Conservation (phyloP, 1,140 invertebrate species). For the Drosophila saltans region DNA sequence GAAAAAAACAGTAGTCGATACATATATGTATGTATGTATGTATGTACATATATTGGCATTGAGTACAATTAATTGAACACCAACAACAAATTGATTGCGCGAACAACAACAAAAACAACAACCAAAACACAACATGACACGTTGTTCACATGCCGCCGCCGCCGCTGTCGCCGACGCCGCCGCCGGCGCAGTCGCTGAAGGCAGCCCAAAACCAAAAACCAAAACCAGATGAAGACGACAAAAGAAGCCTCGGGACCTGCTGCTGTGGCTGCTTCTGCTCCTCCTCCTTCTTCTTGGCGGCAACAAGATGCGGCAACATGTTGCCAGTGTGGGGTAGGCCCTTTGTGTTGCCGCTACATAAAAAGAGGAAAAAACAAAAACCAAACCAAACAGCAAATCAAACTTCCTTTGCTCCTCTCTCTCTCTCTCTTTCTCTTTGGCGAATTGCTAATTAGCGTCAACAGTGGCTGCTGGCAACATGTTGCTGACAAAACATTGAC, state of each 20-base stretch:
- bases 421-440: background rate
- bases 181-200: conserved; percentile 39
- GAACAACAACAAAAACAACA: conserved; percentile 54
- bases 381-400: background rate
- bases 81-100: conserved; percentile 81
- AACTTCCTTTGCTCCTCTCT: background rate
- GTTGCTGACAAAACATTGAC: conserved; percentile 65
- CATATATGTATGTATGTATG: conserved; percentile 11
- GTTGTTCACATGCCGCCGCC: conserved; percentile 75
- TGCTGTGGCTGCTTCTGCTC: conserved; percentile 16
- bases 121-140: conserved; percentile 71
- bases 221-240: conserved; percentile 73
- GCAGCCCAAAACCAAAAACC: conserved; percentile 32
- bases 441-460: conserved; percentile 72
- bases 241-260: conserved; percentile 52
- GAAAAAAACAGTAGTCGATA: conserved; percentile 52
- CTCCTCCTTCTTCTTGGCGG: conserved; percentile 11
- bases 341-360: conserved; percentile 58
- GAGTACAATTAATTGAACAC: conserved; percentile 80
- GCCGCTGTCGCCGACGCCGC: conserved; percentile 54
- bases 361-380: conserved; percentile 18
- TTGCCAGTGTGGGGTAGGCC: conserved; percentile 63
- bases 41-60: conserved; percentile 41
- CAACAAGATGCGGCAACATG: conserved; percentile 70
- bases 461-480: conserved; percentile 66